Evolutionary conservation across 1,140 invertebrate genomes (phyloP), one percentile per base, ranked within the genome.

Genomic region (Melipona quadrifasciata): DNA sequence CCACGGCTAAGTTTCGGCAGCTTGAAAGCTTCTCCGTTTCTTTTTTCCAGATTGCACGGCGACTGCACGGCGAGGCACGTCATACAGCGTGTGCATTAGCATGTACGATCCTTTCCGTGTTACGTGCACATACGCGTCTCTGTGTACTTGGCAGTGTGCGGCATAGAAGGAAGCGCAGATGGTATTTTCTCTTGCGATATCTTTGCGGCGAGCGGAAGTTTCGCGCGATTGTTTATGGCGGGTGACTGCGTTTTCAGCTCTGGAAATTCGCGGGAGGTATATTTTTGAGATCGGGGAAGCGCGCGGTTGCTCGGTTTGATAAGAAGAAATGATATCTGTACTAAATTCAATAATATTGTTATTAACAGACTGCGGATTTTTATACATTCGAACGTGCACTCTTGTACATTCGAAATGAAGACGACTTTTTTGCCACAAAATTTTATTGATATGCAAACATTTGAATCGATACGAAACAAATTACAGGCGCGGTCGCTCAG

Each of bases 1-100:
- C 72, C 72, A 57, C 72, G 72, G 39, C 27, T 57, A 57, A 57
- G 72, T 74, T 74, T 57, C 31, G n/a, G 19, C 6, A 24, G 72
- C 53, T 74, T 1, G 53, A 57, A 34, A 74, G 72, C 72, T 34
- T 16, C 72, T 16, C 72, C 57, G 72, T 74, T 55, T 57, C 53
- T 51, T 39, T 57, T 74, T 51, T 27, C 39, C 27, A 31, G 17
- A 21, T 10, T 16, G n/a, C 10, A 73, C 47, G 47, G 4, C 11
- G 21, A 27, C 31, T n/a, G 11, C 19, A 27, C 14, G n/a, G n/a
- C 16, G 39, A 27, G 51, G 24, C 21, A 53, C 47, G 47, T 31
- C 19, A 27, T 19, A 55, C 31, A 31, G 53, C 16, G 39, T 57
- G 57, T 55, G 72, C 72, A 74, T 74, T 74, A 74, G 21, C 53